A percentile compares a stretch with the other conserved stretches of the same genome.
phyloP scores from a whole-genome alignment of 2,797 vertebrate genomes.

The Mormyrops attenuatus region DNA sequence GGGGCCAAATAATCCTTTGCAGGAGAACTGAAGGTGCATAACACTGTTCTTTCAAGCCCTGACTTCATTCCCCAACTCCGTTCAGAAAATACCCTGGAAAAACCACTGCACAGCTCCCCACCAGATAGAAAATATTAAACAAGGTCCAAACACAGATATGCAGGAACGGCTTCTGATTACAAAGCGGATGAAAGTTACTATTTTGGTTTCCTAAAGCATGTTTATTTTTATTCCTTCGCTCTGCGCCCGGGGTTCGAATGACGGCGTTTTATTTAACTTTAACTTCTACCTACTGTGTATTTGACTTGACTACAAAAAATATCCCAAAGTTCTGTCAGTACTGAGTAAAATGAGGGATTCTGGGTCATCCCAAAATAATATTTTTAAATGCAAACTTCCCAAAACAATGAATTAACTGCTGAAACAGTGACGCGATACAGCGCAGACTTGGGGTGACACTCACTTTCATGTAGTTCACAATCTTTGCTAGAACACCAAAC shows the following conservation, averaged over 20 bases:
- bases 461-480: conserved; percentile 99
- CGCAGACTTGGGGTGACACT: neutral
- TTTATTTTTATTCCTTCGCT: neutral
- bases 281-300: neutral
- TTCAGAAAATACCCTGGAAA: neutral
- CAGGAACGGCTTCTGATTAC: neutral
- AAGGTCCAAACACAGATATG: neutral
- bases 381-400: neutral
- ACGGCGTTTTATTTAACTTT: neutral
- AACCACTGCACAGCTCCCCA: neutral
- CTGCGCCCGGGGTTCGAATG: neutral
- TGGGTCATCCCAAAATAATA: neutral
- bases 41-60: neutral
- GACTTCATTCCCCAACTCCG: neutral
- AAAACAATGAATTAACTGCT: neutral
- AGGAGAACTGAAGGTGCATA: neutral
- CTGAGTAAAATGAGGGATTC: neutral
- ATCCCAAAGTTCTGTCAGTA: neutral
- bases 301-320: neutral
- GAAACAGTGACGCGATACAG: neutral
- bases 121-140: neutral
- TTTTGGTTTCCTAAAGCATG: neutral
- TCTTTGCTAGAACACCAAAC: conserved; percentile 96
- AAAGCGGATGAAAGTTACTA: neutral
- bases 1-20: neutral